Percentiles rank a stretch among this genome's conserved stretches.
phyloP scores from a whole-genome alignment of 2,888 invertebrate genomes.

The Clanis bilineata region DNA sequence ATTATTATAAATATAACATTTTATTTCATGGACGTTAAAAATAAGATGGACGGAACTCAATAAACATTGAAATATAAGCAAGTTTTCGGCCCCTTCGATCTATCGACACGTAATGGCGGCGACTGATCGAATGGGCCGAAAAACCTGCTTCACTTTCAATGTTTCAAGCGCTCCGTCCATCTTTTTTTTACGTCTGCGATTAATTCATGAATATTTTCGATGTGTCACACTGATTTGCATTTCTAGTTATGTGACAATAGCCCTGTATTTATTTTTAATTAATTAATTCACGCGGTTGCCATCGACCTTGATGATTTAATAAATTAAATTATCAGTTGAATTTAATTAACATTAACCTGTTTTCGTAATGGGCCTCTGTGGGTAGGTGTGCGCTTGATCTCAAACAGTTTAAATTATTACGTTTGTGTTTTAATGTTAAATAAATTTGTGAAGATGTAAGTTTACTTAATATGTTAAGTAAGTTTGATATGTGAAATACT shows the following conservation, averaged over 20 bases:
- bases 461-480: too few relatives aligned
- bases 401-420: background rate
- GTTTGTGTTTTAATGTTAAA: background rate
- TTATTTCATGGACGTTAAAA: too few relatives aligned
- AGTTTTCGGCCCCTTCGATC: too few relatives aligned
- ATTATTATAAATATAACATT: too few relatives aligned
- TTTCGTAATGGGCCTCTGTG: background rate
- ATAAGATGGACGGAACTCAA: too few relatives aligned
- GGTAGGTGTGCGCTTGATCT: background rate
- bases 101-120: too few relatives aligned
- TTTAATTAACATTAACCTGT: conserved; percentile 1
- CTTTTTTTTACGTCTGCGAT: background rate
- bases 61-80: too few relatives aligned
- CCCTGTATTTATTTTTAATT: background rate
- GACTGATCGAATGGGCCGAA: too few relatives aligned
- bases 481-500: too few relatives aligned
- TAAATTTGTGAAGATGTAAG: too few relatives aligned
- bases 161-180: too few relatives aligned
- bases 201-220: background rate
- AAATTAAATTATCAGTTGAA: background rate
- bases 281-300: background rate
- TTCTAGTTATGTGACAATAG: background rate
- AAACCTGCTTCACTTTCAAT: too few relatives aligned
- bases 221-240: background rate
- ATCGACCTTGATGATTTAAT: background rate